phyloP scores from a whole-genome alignment of 1,140 invertebrate genomes.

The Drosophila pachea region DNA sequence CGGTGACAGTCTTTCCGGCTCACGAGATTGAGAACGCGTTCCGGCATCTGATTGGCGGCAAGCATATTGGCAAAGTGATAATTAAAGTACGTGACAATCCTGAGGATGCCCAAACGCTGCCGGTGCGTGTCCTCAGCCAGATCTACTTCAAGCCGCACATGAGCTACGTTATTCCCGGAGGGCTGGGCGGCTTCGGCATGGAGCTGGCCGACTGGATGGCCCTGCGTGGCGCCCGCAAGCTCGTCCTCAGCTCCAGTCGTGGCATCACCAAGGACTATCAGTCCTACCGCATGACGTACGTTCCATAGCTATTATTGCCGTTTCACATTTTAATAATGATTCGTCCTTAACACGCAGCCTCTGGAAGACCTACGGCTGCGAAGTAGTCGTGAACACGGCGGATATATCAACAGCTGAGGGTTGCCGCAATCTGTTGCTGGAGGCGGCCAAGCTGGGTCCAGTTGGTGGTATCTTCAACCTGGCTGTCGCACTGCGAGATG shows the following conservation, averaged over 20 bases:
- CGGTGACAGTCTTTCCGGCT: constrained; percentile 81
- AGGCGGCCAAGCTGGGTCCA: constrained; percentile 82
- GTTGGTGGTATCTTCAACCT: constrained; percentile 91
- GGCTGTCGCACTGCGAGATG: constrained; percentile 85
- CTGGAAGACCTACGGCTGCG: constrained; percentile 83
- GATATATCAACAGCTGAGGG: constrained; percentile 83
- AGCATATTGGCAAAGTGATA: constrained; percentile 92
- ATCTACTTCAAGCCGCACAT: constrained; percentile 79
- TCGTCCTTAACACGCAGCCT: constrained; percentile 77
- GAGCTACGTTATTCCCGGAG: constrained; percentile 84
- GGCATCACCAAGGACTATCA: constrained; percentile 91
- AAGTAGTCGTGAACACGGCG: constrained; percentile 82
- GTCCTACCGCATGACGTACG: constrained; percentile 81
- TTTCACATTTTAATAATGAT: too few relatives aligned
- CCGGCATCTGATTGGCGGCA: constrained; percentile 89
- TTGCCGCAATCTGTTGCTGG: constrained; percentile 82
- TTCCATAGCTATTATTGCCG: not conserved
- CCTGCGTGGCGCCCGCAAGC: constrained; percentile 86
- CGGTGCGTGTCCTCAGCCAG: constrained; percentile 73
- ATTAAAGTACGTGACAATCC: constrained; percentile 62
- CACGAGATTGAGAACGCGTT: constrained; percentile 85
- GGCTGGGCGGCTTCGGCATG: constrained; percentile 94
- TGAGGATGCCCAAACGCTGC: constrained; percentile 51
- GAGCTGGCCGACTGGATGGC: constrained; percentile 93
- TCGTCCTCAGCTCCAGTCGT: constrained; percentile 89